Conservation (phyloP, 2,888 invertebrate species). For the Abscondita cerata region DNA sequence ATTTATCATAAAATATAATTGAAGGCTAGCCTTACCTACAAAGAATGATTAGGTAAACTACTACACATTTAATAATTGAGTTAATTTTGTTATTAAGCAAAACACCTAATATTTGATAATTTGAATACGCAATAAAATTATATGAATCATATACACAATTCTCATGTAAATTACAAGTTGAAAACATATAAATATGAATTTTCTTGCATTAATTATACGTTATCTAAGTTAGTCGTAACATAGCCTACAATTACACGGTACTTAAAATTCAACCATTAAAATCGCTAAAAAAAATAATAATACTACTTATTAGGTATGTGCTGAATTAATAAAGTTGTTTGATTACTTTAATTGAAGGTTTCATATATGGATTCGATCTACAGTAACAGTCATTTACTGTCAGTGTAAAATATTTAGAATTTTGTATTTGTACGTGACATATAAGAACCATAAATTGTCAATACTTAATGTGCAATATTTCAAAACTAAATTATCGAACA, state of each 20-base stretch:
- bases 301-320: not conserved
- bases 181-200: not conserved
- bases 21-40: too few relatives aligned
- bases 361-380: not conserved
- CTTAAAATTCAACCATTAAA: not conserved
- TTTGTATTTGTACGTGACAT: too few relatives aligned
- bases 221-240: constrained; percentile 2
- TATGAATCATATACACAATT: constrained; percentile 3
- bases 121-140: not conserved
- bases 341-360: constrained; percentile 7
- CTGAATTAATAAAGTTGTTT: not conserved
- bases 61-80: too few relatives aligned
- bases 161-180: not conserved
- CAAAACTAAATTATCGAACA: too few relatives aligned
- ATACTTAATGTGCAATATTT: too few relatives aligned
- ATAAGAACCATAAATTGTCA: too few relatives aligned
- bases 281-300: not conserved
- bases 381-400: not conserved
- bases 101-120: too few relatives aligned
- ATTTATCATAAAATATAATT: too few relatives aligned
- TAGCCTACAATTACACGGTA: not conserved
- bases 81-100: too few relatives aligned
- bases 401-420: not conserved
- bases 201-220: not conserved
- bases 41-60: too few relatives aligned